Percentiles rank a stretch among this genome's conserved stretches.
Conservation (phyloP, 2,797 vertebrate species). For the Geotrypetes seraphini region DNA sequence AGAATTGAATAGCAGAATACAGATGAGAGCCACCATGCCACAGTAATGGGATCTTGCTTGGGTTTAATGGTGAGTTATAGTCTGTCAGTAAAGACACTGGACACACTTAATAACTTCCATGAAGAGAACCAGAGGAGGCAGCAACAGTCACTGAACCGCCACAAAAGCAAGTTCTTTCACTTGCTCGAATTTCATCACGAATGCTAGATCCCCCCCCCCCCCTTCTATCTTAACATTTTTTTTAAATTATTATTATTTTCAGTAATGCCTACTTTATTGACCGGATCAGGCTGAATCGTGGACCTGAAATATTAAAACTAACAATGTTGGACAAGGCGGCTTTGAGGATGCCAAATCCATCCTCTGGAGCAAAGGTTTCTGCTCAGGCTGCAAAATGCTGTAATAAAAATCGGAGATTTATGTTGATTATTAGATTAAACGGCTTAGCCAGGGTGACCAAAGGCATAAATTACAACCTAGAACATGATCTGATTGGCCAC, state of each 20-base stretch:
- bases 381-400: slow-evolving; percentile 48
- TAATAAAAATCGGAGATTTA: slow-evolving; percentile 55
- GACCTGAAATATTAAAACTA: slow-evolving; percentile 9
- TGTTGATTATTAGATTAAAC: slow-evolving; percentile 57
- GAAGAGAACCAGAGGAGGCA: slow-evolving; percentile 2
- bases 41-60: slow-evolving; percentile 1
- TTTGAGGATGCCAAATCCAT: slow-evolving; percentile 45
- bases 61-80: slow-evolving; percentile 26
- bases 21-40: slow-evolving; percentile 8
- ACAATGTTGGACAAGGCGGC: slow-evolving; percentile 35
- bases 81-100: slow-evolving; percentile 15
- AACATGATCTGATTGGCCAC: slow-evolving; percentile 43
- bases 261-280: slow-evolving; percentile 9
- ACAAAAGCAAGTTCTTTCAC: slow-evolving; percentile 11
- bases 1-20: slow-evolving; percentile 9
- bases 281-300: slow-evolving; percentile 16
- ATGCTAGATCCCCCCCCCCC: not conserved
- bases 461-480: slow-evolving; percentile 39
- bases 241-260: slow-evolving; percentile 15
- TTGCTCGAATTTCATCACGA: slow-evolving; percentile 1
- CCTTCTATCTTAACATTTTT: slow-evolving; percentile 6
- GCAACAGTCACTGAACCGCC: slow-evolving; percentile 18
- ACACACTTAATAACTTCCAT: slow-evolving; percentile 22
- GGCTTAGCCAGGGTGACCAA: slow-evolving; percentile 36
- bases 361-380: slow-evolving; percentile 37